Evolutionary conservation across 1,140 invertebrate genomes (phyloP), one percentile per base, ranked within the genome.

Genomic region (Zeugodacus cucurbitae): DNA sequence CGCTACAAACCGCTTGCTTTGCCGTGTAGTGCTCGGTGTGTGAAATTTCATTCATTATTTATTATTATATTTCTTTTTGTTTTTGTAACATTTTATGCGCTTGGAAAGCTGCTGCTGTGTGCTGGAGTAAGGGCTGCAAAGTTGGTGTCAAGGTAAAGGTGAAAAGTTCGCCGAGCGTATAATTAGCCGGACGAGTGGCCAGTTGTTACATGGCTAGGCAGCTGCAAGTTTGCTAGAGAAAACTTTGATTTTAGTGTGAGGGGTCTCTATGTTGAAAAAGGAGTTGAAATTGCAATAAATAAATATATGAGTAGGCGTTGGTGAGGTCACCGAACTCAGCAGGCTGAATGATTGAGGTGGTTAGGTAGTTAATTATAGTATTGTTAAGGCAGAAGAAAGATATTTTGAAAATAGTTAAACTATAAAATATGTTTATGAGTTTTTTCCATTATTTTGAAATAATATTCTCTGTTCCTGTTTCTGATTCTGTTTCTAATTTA

Each of bases 81-180:
- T 59, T 59, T n/a, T 26, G 48, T 54, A 17, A 11, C 48, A 62
- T 26, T 10, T 26, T n/a, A n/a, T 62, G 26, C 26, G 10, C 26
- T 62, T 62, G 58, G 26, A 62, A 62, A 62, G 58, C n/a, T 54
- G 48, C 48, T 54, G 48, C n/a, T 3, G 14, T 54, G 14, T 2
- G 48, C 11, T 7, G n/a, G 17, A 62, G 26, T 7, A 62, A 62
- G 58, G 58, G 17, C n/a, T 62, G 22, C 14, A 41, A 74, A 74
- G 67, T 74, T 41, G 32, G 34, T 74, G 67, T 74, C 67, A 74
- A 37, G 67, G 67, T 34, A 74, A 74, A 74, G 62, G 62, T 67
- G 62, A 67, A 67, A 67, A 67, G 29, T 67, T 67, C 32, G n/a
- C 11, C 17, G 14, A 29, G 62, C 62, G 62, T 8, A 67, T 67